Base-by-base conservation (phyloP, 2,888 invertebrate genomes). In the Leistus spinibarbis region DNA sequence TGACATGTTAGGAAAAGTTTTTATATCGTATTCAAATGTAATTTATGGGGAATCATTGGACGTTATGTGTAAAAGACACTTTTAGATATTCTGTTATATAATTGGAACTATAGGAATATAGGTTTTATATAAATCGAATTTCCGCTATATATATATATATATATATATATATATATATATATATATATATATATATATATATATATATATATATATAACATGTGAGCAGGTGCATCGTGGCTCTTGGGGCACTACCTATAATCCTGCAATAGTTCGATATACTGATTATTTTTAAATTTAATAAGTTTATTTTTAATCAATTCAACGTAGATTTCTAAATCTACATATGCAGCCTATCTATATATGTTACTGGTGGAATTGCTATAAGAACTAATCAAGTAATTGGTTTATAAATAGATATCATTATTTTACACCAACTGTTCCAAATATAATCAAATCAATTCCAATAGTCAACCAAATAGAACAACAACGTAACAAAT, bases 201-300 rank as follows among this genome's bases (percentile, higher is more conserved):
- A 65, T 56, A 19, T 13, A 2, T 20, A 16, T 19, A 0, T 3
- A 19, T 10, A 17, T 60, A 60, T 19, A 66, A 66, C 72, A 27
- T 54, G 65, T 54, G 65, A 40, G 57, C 40, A 63, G 65, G 53
- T 27, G 56, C 40, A 27, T 56, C n/a, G 64, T 60, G 24, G 72
- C 65, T 63, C 72, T 56, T 56, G 64, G 80, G 81, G 82, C 81
- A 82, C 82, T 81, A 82, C 79, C 79, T 80, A 78, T 80, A 81
- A 79, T 82, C 79, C 82, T 83, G 82, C 82, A 82, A 81, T 81
- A 80, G 78, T 82, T 83, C 82, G 82, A 83, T 83, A 83, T 83
- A 84, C 81, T 82, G 82, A 81, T 82, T 83, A 81, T 80, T 83
- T 81, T 40, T 76, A 67, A n/a, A 73, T 73, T 73, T 75, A 75